phyloP scores from a whole-genome alignment of 1,140 invertebrate genomes.

The Procambarus clarkii region DNA sequence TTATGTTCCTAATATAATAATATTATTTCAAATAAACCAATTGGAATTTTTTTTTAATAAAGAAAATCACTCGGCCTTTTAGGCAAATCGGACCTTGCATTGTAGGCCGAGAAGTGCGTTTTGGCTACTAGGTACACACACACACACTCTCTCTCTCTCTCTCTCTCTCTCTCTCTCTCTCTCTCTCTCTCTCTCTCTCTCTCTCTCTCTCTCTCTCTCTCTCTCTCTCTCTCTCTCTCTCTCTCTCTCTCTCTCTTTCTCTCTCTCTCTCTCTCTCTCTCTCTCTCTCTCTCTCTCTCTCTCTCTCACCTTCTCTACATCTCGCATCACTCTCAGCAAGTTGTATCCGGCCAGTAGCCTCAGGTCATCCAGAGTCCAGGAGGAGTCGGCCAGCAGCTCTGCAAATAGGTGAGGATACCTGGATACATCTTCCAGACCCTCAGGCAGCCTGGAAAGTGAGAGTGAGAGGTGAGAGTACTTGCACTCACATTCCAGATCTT shows the following conservation, averaged over 20 bases:
- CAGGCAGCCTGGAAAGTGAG: conserved; percentile 6
- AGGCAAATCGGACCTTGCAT: no score
- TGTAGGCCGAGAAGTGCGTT: no score
- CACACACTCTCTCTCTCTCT: neutral
- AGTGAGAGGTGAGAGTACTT: neutral
- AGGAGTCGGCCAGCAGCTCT: conserved; percentile 14
- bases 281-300: neutral
- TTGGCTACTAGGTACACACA: no score
- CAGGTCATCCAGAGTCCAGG: conserved; percentile 21
- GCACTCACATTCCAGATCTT: no score
- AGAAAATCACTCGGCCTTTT: no score
- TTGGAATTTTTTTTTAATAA: no score
- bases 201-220: neutral
- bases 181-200: neutral
- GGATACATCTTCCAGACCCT: conserved; percentile 11
- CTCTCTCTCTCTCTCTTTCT: neutral
- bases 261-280: neutral
- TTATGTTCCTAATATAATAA: no score
- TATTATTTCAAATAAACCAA: no score
- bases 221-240: neutral
- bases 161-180: neutral
- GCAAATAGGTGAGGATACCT: conserved; percentile 9
- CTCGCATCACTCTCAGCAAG: conserved; percentile 1
- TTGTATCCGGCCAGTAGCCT: conserved; percentile 14
- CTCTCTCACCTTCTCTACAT: conserved; percentile 1